Evolutionary conservation across 2,888 invertebrate species (phyloP), one percentile per base, ranked within the genome.

Genomic region (Nudaria mundana): DNA sequence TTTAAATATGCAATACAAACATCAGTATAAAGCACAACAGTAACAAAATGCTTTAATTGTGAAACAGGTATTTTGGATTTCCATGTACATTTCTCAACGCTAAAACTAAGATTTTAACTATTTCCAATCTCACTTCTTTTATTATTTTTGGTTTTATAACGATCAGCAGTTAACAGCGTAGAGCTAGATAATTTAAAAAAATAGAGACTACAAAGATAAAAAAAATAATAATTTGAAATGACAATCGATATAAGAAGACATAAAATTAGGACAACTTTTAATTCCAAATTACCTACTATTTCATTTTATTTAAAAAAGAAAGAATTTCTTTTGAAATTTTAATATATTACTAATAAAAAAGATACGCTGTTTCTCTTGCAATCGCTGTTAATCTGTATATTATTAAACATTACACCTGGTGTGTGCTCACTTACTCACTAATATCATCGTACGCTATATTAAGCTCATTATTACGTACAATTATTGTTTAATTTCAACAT

Each of bases 11-110:
- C 56, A 60, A 63, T 61, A 59, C 57, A 56, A 56, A 48, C 47
- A 57, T 52, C 38, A 62, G 61, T 70, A 72, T 67, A 67, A 63
- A 71, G 81, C 82, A 83, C 80, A 80, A 82, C 76, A 71, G 80
- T 63, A 84, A 87, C 82, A 66, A 56, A 79, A 88, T 87, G 87
- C 87, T 88, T 88, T 88, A 87, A 88, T 68, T 66, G 66, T 72
- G 56, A 86, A 87, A 87, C 88, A 87, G 87, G 87, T 87, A 87
- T 87, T 86, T 85, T 87, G 76, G 77, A 87, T 65, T 71, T 64
- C 71, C 76, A 76, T 79, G 71, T 79, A 81, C 68, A 75, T 73
- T 72, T 75, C 74, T 71, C 71, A 69, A 66, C 67, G 67, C 70
- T 73, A 60, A 71, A 69, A 69, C 56, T 81, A 78, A 69, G 66